A percentile compares a stretch with the other conserved stretches of the same genome.
Conservation (phyloP, 2,113 vertebrate genomes). For the Cyanoderma ruficeps region DNA sequence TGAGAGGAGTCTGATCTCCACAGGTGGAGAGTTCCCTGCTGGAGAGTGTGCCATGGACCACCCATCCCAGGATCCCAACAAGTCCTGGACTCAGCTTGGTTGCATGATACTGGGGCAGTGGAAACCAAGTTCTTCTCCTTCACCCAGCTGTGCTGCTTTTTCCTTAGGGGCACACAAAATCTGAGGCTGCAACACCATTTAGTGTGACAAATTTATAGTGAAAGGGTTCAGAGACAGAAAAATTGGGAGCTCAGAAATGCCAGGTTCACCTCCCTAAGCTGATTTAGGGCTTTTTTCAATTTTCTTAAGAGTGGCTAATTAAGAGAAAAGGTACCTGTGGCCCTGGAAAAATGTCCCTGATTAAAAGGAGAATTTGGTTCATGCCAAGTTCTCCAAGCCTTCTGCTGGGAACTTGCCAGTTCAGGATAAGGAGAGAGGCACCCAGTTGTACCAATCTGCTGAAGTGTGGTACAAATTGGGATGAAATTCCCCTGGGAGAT, state of each 20-base stretch:
- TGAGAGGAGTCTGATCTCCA: background rate
- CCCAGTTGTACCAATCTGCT: background rate
- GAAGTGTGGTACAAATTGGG: background rate
- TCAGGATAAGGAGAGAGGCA: background rate
- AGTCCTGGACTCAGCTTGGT: background rate
- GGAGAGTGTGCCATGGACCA: background rate
- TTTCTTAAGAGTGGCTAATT: background rate
- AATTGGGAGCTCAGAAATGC: background rate
- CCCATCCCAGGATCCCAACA: background rate
- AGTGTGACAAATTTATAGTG: background rate
- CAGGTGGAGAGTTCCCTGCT: background rate
- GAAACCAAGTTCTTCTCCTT: background rate
- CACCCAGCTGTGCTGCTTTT: background rate
- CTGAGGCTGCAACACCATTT: background rate
- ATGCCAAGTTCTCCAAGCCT: background rate
- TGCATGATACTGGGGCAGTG: background rate
- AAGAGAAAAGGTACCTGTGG: background rate
- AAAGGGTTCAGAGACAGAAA: background rate
- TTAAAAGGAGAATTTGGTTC: background rate
- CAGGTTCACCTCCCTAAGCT: background rate
- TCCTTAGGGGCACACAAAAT: background rate
- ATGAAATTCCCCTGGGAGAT: background rate
- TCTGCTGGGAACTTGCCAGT: background rate
- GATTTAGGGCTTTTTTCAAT: background rate
- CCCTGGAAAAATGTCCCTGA: background rate